These are phyloP conservation scores for Pogonus chalceus DNA, from an alignment of 1,140 invertebrate species.

Conservation along the genomic window DNA sequence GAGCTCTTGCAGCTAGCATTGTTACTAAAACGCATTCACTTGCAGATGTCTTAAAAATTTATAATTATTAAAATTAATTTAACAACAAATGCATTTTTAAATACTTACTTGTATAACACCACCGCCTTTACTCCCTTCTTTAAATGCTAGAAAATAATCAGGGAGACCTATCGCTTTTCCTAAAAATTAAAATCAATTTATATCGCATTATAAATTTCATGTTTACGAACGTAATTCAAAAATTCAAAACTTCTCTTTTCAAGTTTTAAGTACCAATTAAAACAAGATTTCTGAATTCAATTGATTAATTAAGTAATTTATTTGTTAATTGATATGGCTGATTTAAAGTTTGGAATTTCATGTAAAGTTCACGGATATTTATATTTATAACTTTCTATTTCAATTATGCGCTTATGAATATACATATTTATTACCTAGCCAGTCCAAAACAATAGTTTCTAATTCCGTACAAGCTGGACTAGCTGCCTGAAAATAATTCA, in stretches of 20 bases:
- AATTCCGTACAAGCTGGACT: slow-evolving; percentile 96
- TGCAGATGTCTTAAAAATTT: slow-evolving; percentile 73
- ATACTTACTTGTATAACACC: slow-evolving; percentile 78
- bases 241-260: too few species aligned
- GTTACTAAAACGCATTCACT: slow-evolving; percentile 95
- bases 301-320: too few species aligned
- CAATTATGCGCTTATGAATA: too few species aligned
- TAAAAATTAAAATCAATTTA: slow-evolving; percentile 28
- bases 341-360: too few species aligned
- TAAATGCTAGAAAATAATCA: slow-evolving; percentile 71
- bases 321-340: too few species aligned
- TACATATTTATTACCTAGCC: slow-evolving; percentile 95
- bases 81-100: neutral
- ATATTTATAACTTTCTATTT: too few species aligned
- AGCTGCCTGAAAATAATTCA: slow-evolving; percentile 52
- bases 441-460: slow-evolving; percentile 93
- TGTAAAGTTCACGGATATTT: too few species aligned
- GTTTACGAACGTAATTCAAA: slow-evolving; percentile 13
- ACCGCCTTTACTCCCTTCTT: slow-evolving; percentile 75
- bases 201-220: too few species aligned
- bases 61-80: slow-evolving; percentile 2
- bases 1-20: slow-evolving; percentile 89
- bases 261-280: too few species aligned
- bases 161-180: slow-evolving; percentile 86
- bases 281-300: too few species aligned